Base-by-base conservation (phyloP, 2,888 invertebrate genomes). In the Cephus nigrinus region DNA sequence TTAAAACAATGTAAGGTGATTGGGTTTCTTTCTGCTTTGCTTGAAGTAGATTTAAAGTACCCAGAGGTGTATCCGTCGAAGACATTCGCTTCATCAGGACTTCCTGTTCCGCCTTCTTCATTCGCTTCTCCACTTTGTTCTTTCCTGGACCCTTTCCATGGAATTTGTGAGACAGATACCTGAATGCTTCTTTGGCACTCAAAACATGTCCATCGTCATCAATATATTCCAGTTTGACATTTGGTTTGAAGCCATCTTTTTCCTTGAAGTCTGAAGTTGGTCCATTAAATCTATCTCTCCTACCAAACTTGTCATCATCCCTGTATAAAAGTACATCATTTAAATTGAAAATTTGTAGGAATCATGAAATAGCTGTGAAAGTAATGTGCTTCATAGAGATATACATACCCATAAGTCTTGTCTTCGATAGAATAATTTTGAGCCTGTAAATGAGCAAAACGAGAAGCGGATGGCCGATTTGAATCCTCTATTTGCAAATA, bases 91-190 rank as follows among this genome's bases (percentile, higher is more conserved):
- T 98, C 98, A 99, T 97, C 86, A 98, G 92, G 95, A 96, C 96
- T 92, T 98, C 98, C 91, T 99, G 98, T 88, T 98, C 96, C 82
- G 95, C 94, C 92, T 99, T 98, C 92, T 98, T 98, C 92, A 97
- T 95, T 83, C 99, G 94, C 90, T 99, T 99, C 92, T 99, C 99
- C 86, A 96, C 95, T 93, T 99, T 99, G 93, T 98, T 99, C 92
- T 99, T 99, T 77, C 99, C 99, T 32, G 99, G 98, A 2, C 98
- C 98, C 93, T 99, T 99, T 76, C 99, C 99, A 93, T 99, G 99
- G 93, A 99, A 99, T 93, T 99, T 98, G 92, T 99, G 99, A 34
- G 98, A 98, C 77, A 99, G 93, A 93, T 98, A 97, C 84, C 97
- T 94, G 93, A 99, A 99, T 74, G 99, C 99, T 93, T 99, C 99